phyloP scores from a whole-genome alignment of 2,113 vertebrate species.

The Myanophis thanlyinensis region DNA sequence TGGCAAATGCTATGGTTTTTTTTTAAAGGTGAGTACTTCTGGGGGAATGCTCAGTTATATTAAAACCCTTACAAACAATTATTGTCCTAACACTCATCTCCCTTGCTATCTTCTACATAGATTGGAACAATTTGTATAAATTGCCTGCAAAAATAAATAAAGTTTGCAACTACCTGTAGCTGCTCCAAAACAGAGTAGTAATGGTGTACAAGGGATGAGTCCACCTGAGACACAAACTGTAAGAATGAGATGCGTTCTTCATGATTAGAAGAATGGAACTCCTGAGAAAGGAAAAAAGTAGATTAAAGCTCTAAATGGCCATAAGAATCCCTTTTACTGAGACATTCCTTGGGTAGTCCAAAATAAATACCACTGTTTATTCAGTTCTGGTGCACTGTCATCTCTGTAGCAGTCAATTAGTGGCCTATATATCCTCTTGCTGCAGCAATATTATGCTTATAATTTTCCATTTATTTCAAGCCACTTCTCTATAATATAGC shows the following conservation, averaged over 20 bases:
- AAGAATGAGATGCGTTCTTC: slow-evolving; percentile 44
- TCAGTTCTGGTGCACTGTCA: not conserved
- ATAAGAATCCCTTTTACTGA: not conserved
- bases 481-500: not conserved
- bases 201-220: slow-evolving; percentile 57
- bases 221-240: slow-evolving; percentile 56
- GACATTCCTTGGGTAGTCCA: not conserved
- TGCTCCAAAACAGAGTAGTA: slow-evolving; percentile 56
- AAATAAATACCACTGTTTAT: not conserved
- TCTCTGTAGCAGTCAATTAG: not conserved
- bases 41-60: not conserved
- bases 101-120: no score
- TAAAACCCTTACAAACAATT: not conserved
- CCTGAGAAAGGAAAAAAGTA: slow-evolving; percentile 38
- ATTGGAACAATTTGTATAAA: not conserved
- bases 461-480: not conserved
- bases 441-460: not conserved
- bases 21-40: not conserved
- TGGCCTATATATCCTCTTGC: not conserved
- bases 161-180: slow-evolving; percentile 57
- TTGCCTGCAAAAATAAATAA: not conserved
- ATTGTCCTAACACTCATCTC: not conserved
- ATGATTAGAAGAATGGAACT: slow-evolving; percentile 60
- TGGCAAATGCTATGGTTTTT: not conserved
- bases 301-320: not conserved